These are phyloP conservation scores for Enchytraeus crypticus DNA, from an alignment of 2,888 invertebrate species.

Conservation along the genomic window DNA sequence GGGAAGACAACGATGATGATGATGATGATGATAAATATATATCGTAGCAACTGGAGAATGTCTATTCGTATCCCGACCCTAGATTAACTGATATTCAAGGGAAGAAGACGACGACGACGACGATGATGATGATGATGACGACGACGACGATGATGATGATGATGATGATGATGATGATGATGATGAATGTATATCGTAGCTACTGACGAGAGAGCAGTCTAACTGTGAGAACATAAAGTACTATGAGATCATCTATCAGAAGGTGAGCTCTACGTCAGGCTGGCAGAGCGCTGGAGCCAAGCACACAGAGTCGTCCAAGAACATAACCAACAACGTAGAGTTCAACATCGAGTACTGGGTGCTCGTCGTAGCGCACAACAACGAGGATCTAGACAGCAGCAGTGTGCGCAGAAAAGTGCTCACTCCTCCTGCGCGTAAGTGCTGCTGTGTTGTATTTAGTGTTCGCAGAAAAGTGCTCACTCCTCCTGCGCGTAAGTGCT, in stretches of 20 bases:
- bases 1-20: no score
- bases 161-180: no score
- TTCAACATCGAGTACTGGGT: slow-evolving; percentile 17
- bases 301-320: slow-evolving; percentile 3
- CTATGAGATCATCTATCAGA: slow-evolving; percentile 19
- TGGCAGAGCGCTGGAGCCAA: slow-evolving; percentile 6
- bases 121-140: no score
- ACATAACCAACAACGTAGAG: slow-evolving; percentile 14
- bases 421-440: slow-evolving; percentile 2
- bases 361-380: slow-evolving; percentile 18
- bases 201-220: slow-evolving; percentile 4
- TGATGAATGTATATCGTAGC: slow-evolving; percentile 10
- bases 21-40: no score
- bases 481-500: neutral
- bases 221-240: slow-evolving; percentile 21
- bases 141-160: no score
- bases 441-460: no score
- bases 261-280: neutral
- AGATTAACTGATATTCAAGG: no score
- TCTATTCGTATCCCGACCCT: no score
- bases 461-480: slow-evolving; percentile 8
- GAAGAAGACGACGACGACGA: no score
- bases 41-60: no score
- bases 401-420: slow-evolving; percentile 10
- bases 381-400: slow-evolving; percentile 12